Base-by-base conservation (phyloP, 2,797 vertebrate genomes). In the Holocentrus rufus region DNA sequence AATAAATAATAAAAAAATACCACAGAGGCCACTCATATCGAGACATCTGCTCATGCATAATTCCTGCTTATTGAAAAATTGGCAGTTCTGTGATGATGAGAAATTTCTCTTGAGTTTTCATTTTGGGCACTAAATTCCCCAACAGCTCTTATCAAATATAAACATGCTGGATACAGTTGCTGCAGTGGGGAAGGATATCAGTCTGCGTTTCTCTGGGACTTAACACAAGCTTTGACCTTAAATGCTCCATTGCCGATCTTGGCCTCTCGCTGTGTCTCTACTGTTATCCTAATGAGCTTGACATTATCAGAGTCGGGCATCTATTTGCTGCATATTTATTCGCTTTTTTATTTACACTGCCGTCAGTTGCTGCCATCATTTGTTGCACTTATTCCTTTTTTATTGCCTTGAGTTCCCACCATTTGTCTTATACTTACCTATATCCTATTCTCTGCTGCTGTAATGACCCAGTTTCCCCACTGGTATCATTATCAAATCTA, bases 11-110 rank as follows among this genome's bases (percentile, higher is more conserved):
- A 27, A 27, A 27, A 27, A 6, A 44, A 53, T 15, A 46, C 72
- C 79, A 73, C 10, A 62, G 84, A 89, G 85, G 83, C 78, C 44
- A 69, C 66, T 90, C 61, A 5, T 82, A 91, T 89, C 88, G 36
- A 88, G 87, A 89, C 91, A 93, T 92, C 90, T 93, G 90, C 77
- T 92, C 90, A 89, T 93, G 89, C 88, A 90, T 92, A 92, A 92
- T 92, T 93, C 87, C 83, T 87, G 82, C 88, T 90, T 89, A 91
- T 87, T 91, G 87, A 91, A 92, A 86, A 82, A 84, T 89, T 88
- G 85, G 88, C 88, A 78, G 64, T 80, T 88, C 75, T 81, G 81
- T 59, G 81, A 85, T 87, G 80, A 89, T 89, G 85, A 91, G 81
- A 81, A 85, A 89, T 88, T 85, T 88, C 84, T 89, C 87, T 79